Conservation (phyloP, 1,140 invertebrate genomes). For the Campoletis sonorensis region DNA sequence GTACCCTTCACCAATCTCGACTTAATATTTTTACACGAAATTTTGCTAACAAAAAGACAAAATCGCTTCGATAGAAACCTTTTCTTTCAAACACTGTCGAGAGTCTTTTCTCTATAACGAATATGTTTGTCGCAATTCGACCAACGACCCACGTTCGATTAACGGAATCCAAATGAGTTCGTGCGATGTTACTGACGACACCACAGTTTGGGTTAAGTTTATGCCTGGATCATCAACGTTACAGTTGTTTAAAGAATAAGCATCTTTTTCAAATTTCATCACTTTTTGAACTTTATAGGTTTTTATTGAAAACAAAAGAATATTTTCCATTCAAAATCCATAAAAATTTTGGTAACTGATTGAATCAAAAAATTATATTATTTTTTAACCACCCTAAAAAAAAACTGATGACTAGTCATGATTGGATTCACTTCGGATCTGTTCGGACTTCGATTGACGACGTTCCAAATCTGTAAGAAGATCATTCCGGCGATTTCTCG, state of each 20-base stretch:
- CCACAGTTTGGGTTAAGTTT: neutral
- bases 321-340: too few species aligned
- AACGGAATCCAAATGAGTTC: neutral
- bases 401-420: neutral
- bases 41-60: slow-evolving; percentile 29
- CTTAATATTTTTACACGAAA: slow-evolving; percentile 57
- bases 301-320: too few species aligned
- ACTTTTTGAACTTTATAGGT: too few species aligned
- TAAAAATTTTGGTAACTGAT: too few species aligned
- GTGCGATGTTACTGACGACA: neutral
- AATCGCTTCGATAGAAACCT: neutral
- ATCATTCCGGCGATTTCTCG: neutral
- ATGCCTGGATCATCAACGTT: neutral
- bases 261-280: too few species aligned
- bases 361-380: too few species aligned
- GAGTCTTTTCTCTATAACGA: neutral
- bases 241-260: too few species aligned
- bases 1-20: slow-evolving; percentile 52
- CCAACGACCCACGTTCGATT: slow-evolving; percentile 1
- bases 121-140: neutral
- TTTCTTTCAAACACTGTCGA: neutral
- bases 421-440: too few species aligned
- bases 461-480: too few species aligned
- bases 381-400: neutral
- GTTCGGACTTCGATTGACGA: too few species aligned